Base-by-base conservation (phyloP, 2,888 invertebrate species). In the Pseudolycoriella hygida region DNA sequence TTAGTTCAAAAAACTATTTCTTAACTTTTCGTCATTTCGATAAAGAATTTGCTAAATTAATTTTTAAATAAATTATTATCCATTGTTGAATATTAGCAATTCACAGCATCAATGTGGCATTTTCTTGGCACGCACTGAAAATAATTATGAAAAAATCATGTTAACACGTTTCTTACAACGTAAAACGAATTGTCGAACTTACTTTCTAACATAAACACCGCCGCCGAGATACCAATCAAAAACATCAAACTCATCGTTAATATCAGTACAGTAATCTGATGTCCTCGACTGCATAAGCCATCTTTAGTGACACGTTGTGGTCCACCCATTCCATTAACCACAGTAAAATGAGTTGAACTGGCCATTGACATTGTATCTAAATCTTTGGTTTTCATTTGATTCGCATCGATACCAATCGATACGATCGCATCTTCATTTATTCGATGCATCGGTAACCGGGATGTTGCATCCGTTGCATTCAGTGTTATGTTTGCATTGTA, bases 271-370 rank as follows among this genome's bases (percentile, higher is more conserved):
- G 85, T 84, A 54, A 86, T 74, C 66, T 85, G 84, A 57, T 86
- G 80, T 47, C 74, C 74, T 53, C 77, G 76, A 57, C 77, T 72
- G 61, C 83, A 85, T 60, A 83, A 83, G 57, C 78, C 80, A 53
- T 72, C 71, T 56, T 77, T 76, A 50, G 69, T 70, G 49, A 72
- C 67, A 57, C 76, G 73, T 43, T 62, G 60, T 50, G 72, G 71
- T 55, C 78, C 73, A 45, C 76, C 74, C 54, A 79, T 74, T 46
- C 81, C 81, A 60, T 86, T 86, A 49, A 87, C 80, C 46, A 87
- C 82, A 11, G 87, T 87, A 61, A 87, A 87, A 64, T 87, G 86
- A 57, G 82, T 86, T 49, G 86, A 86, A 66, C 86, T 86, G 44
- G 85, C 86, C 48, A 85, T 70, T 34, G 86, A 86, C 47, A 74